A percentile compares a stretch with the other conserved stretches of the same genome.
Evolutionary conservation across 2,888 invertebrate genomes (phyloP).

Genomic region (Melinaea menophilus): DNA sequence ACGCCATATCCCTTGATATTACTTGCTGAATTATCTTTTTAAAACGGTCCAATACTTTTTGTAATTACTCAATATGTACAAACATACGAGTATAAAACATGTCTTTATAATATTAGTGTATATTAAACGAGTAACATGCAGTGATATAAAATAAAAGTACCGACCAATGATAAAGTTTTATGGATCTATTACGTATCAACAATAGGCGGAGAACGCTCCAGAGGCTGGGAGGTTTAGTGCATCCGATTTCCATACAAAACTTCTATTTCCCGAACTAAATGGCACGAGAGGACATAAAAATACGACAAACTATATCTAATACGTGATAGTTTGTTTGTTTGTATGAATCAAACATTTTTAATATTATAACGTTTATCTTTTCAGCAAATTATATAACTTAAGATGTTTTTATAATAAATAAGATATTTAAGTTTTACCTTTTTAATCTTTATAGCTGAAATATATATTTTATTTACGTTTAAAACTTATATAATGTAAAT

Average conservation of each 20-base stretch:
- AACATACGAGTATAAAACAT: too few relatives aligned
- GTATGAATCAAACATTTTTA: conserved; percentile 3
- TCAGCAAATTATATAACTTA: too few relatives aligned
- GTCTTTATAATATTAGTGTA: conserved; percentile 56
- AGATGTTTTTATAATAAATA: too few relatives aligned
- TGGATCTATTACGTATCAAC: conserved; percentile 65
- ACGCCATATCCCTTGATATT: too few relatives aligned
- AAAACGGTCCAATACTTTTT: too few relatives aligned
- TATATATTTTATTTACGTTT: too few relatives aligned
- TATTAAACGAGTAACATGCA: conserved; percentile 51
- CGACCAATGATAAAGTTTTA: conserved; percentile 71
- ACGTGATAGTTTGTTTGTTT: conserved; percentile 42
- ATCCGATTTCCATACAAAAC: conserved; percentile 77
- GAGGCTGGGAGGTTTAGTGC: conserved; percentile 64
- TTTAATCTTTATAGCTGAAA: too few relatives aligned
- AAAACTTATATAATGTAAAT: too few relatives aligned
- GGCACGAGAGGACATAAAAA: conserved; percentile 76
- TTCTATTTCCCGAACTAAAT: conserved; percentile 76
- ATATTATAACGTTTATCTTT: too few relatives aligned
- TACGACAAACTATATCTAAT: conserved; percentile 56
- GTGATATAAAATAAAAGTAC: conserved; percentile 28
- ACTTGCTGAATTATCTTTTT: too few relatives aligned
- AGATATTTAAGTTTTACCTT: too few relatives aligned
- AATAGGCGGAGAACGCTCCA: conserved; percentile 62
- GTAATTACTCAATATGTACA: too few relatives aligned